Conservation (phyloP, 2,113 vertebrate species). For the Blennius ocellaris region DNA sequence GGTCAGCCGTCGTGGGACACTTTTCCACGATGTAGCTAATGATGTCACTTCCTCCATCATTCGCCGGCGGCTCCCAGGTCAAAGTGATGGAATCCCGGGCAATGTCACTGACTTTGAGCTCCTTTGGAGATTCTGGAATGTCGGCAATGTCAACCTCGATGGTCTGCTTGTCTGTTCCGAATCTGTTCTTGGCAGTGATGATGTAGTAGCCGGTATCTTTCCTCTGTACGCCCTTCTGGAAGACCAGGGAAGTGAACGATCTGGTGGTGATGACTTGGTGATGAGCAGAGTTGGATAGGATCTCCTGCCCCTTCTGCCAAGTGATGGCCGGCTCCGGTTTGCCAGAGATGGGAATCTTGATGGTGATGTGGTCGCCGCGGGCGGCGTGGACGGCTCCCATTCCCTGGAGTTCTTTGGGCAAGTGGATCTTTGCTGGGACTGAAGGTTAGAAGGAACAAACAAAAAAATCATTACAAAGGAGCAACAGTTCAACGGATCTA, state of each 20-base stretch:
- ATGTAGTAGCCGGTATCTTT: conserved; percentile 96
- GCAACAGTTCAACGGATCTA: neutral
- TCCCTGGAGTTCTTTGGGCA: conserved; percentile 96
- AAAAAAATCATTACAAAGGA: neutral
- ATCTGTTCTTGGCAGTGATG: conserved; percentile 97
- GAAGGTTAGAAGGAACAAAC: conserved; percentile 48
- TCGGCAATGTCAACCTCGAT: conserved; percentile 96
- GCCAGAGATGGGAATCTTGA: conserved; percentile 98
- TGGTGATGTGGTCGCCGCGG: conserved; percentile 92
- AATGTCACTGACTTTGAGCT: conserved; percentile 90
- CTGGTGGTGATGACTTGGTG: conserved; percentile 98
- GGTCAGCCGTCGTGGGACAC: conserved; percentile 92
- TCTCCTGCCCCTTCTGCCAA: conserved; percentile 99
- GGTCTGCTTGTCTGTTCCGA: conserved; percentile 97
- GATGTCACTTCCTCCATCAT: conserved; percentile 93
- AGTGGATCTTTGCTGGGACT: conserved; percentile 98
- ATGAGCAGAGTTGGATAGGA: conserved; percentile 93
- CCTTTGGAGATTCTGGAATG: conserved; percentile 94
- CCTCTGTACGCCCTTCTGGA: conserved; percentile 94
- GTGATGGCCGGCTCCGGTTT: conserved; percentile 94
- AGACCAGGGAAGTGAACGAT: conserved; percentile 97
- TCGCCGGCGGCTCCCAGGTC: conserved; percentile 92
- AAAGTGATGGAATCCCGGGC: conserved; percentile 94
- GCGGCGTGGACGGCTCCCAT: conserved; percentile 97
- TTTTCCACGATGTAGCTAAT: conserved; percentile 95